Base-by-base conservation (phyloP, 2,113 vertebrate genomes). In the Larimichthys polyactis region DNA sequence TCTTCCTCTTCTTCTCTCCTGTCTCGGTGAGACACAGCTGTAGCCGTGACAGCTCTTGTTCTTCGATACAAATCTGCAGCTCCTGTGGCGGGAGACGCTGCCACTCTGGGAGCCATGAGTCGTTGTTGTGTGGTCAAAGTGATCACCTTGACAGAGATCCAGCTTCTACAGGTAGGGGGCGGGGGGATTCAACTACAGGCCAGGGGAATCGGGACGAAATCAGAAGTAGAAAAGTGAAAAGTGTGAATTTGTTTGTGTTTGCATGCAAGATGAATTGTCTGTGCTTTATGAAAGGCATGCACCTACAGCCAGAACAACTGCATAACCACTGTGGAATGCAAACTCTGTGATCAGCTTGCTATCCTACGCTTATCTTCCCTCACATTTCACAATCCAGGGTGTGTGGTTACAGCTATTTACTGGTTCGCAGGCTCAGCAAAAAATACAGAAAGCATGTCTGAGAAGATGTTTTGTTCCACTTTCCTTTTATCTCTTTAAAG, bases 91-190 rank as follows among this genome's bases (percentile, higher is more conserved):
- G 85, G 83, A 87, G 77, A 79, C 65, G 71, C 76, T 78, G 83
- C 71, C 75, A 74, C 82, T 67, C 80, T 75, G 73, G 81, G 89
- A 93, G 89, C 94, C 89, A 91, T 94, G 95, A 94, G 94, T 81
- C 3, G 12, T 36, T 94, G 91, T 83, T 96, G 90, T 92, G 91
- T 95, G 94, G 87, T 94, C 92, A 91, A 96, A 89, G 90, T 95
- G 94, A 92, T 96, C 91, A 95, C 95, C 72, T 69, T 96, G 89
- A 93, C 93, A 86, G 91, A 95, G 94, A 93, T 95, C 78, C 95
- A 96, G 55, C 93, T 94, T 81, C 85, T 95, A 62, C 92, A 75
- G 86, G 95, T 96, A 96, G 91, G 94, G 94, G 44, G 91, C 40
- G 36, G 7, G 36, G 71, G 15, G 9, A 46, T 60, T 74, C 85